These are phyloP conservation scores for Lasioglossum calceatum DNA, from an alignment of 2,888 invertebrate genomes.

Conservation along the genomic window DNA sequence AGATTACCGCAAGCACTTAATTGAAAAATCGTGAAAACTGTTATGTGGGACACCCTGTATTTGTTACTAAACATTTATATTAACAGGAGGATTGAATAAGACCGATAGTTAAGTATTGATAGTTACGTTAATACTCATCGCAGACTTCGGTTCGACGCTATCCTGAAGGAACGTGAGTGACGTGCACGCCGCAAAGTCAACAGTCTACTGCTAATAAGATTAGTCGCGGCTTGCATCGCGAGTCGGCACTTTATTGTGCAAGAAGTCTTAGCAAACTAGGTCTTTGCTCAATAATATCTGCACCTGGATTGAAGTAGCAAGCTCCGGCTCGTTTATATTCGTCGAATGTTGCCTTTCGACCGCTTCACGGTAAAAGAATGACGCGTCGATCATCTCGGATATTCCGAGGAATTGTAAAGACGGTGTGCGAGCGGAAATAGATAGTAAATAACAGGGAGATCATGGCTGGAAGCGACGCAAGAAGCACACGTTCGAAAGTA, in stretches of 20 bases:
- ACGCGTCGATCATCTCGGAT: not conserved
- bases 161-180: not conserved
- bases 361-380: not conserved
- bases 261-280: not conserved
- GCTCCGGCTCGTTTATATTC: no score
- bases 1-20: no score
- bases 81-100: no score
- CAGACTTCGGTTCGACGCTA: not conserved
- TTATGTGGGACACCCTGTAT: no score
- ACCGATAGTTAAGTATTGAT: not conserved
- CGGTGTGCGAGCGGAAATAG: not conserved
- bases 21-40: no score
- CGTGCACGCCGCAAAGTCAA: not conserved
- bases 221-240: not conserved
- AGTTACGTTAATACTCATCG: not conserved
- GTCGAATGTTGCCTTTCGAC: not conserved
- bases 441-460: not conserved
- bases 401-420: not conserved
- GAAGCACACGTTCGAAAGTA: slow-evolving; percentile 1
- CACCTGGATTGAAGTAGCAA: not conserved
- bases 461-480: not conserved
- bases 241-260: not conserved
- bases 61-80: no score
- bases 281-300: not conserved
- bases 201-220: not conserved